phyloP scores from a whole-genome alignment of 2,888 invertebrate genomes.

The Synanthedon andrenaeformis region DNA sequence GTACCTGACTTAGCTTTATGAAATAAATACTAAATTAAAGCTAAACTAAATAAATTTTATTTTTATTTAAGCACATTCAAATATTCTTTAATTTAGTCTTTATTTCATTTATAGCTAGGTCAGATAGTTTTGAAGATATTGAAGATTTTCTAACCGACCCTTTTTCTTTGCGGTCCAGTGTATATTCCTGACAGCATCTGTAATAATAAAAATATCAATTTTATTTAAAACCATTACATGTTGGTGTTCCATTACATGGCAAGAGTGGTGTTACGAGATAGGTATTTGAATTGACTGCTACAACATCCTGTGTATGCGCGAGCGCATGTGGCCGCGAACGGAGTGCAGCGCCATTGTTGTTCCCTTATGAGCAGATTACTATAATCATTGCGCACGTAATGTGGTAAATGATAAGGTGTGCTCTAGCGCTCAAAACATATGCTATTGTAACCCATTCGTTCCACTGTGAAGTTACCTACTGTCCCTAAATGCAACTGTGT shows the following conservation, averaged over 20 bases:
- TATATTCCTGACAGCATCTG: not conserved
- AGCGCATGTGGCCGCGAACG: constrained; percentile 45
- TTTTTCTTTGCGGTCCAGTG: too few relatives aligned
- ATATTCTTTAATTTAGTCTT: too few relatives aligned
- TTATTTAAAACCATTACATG: not conserved
- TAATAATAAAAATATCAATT: not conserved
- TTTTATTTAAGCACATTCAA: too few relatives aligned
- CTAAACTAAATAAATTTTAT: too few relatives aligned
- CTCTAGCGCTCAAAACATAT: constrained; percentile 64
- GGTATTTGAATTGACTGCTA: not conserved
- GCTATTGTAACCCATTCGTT: constrained; percentile 63
- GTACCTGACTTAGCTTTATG: too few relatives aligned
- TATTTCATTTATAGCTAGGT: too few relatives aligned
- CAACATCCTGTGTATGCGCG: not conserved
- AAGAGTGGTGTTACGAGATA: not conserved
- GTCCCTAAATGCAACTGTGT: constrained; percentile 12
- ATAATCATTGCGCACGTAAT: constrained; percentile 67
- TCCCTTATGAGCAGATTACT: constrained; percentile 63
- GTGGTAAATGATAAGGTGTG: constrained; percentile 68
- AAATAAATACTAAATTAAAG: too few relatives aligned
- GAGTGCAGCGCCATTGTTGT: constrained; percentile 55
- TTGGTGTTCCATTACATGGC: not conserved
- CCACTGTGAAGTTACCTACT: constrained; percentile 29
- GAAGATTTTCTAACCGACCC: too few relatives aligned
- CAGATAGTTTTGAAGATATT: too few relatives aligned